phyloP scores from a whole-genome alignment of 1,140 invertebrate genomes.

The Drosophila neocordata region DNA sequence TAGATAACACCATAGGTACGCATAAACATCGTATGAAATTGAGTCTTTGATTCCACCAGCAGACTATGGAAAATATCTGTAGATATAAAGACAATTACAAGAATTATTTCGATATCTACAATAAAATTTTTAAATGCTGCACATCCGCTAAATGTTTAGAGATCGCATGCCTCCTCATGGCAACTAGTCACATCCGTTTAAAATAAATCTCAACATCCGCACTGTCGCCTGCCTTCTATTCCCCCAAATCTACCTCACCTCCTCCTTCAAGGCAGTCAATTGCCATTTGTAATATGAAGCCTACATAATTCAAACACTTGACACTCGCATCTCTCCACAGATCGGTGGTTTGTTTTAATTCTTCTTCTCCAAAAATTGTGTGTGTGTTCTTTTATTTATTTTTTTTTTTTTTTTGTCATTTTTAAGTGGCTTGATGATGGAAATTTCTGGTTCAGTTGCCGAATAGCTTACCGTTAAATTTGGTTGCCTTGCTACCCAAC shows the following conservation, averaged over 20 bases:
- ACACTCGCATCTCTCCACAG: conserved; percentile 30
- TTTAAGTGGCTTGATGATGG: conserved; percentile 62
- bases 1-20: conserved; percentile 97
- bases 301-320: conserved; percentile 67
- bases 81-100: conserved; percentile 46
- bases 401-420: conserved; percentile 29
- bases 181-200: conserved; percentile 53
- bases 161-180: conserved; percentile 12
- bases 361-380: conserved; percentile 7
- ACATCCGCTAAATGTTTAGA: conserved; percentile 63
- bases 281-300: conserved; percentile 60
- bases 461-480: conserved; percentile 83
- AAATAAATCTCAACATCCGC: conserved; percentile 65
- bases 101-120: conserved; percentile 15
- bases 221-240: conserved; percentile 44
- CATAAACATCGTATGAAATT: conserved; percentile 97
- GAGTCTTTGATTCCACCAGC: conserved; percentile 90
- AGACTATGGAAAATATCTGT: conserved; percentile 94
- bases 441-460: conserved; percentile 22
- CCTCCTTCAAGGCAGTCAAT: conserved; percentile 29
- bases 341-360: conserved; percentile 23
- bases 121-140: conserved; percentile 23
- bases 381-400: not conserved
- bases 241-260: conserved; percentile 14
- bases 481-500: conserved; percentile 83